These are phyloP conservation scores for Melinopterus prodromus DNA, from an alignment of 2,888 invertebrate genomes.

Conservation along the genomic window DNA sequence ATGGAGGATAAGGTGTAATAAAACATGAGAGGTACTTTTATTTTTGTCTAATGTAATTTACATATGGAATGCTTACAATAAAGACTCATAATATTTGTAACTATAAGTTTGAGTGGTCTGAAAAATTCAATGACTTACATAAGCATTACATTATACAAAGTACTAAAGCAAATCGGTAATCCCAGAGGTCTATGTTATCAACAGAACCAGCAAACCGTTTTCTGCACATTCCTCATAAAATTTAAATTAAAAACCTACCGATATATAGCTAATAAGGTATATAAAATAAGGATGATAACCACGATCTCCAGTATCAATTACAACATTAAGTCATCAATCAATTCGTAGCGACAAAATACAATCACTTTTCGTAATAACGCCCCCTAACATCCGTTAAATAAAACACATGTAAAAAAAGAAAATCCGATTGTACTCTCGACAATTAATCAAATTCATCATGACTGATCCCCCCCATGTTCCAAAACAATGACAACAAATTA, in stretches of 20 bases:
- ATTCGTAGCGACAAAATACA: background rate
- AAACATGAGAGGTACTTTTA: background rate
- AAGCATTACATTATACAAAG: background rate
- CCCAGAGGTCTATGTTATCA: background rate
- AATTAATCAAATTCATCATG: too few species aligned
- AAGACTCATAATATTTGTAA: background rate
- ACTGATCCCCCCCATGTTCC: too few species aligned
- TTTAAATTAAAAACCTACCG: background rate
- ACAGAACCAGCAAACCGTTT: background rate
- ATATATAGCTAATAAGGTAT: background rate
- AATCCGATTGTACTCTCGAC: too few species aligned
- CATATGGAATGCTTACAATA: constrained; percentile 4
- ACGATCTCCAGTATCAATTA: background rate
- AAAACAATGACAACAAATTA: too few species aligned
- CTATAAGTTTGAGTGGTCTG: background rate
- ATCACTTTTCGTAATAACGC: background rate
- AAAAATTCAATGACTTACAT: background rate
- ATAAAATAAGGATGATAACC: background rate
- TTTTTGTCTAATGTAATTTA: constrained; percentile 4
- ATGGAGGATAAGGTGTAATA: too few species aligned
- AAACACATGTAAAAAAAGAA: background rate
- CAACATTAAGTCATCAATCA: background rate
- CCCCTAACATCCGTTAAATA: background rate
- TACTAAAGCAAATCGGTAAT: background rate
- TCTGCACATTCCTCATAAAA: background rate